Evolutionary conservation across 2,797 vertebrate species (phyloP).

Genomic region (Hippocampus kuda): DNA sequence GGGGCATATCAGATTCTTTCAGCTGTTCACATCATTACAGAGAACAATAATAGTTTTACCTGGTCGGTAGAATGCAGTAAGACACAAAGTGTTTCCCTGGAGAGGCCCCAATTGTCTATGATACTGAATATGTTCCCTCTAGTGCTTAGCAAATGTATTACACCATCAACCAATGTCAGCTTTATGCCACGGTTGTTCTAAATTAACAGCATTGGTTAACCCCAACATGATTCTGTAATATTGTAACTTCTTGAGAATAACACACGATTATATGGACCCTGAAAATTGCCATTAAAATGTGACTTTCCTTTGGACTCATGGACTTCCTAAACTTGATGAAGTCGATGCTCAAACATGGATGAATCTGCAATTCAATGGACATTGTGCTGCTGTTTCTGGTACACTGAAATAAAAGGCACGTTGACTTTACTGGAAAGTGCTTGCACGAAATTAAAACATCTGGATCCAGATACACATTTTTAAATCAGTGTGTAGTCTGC

Average conservation of each 20-base stretch:
- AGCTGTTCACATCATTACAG: conserved; percentile 22
- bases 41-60: conserved; percentile 1
- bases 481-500: too few relatives aligned
- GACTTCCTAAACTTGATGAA: too few relatives aligned
- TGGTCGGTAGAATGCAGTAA: neutral
- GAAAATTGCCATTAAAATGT: too few relatives aligned
- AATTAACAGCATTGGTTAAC: neutral
- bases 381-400: neutral
- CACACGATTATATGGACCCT: too few relatives aligned
- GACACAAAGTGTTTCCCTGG: neutral
- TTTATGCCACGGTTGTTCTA: neutral
- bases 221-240: neutral
- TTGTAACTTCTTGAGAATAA: too few relatives aligned
- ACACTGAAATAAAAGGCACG: too few relatives aligned
- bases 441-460: too few relatives aligned
- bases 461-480: too few relatives aligned
- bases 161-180: neutral
- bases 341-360: too few relatives aligned
- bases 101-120: neutral
- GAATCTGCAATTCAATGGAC: neutral
- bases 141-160: neutral
- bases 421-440: too few relatives aligned
- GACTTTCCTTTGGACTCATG: too few relatives aligned
- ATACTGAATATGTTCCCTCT: neutral
- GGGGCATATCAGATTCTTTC: conserved; percentile 37